Evolutionary conservation across 2,797 vertebrate genomes (phyloP).

Genomic region (Myioborus melanocephalus): DNA sequence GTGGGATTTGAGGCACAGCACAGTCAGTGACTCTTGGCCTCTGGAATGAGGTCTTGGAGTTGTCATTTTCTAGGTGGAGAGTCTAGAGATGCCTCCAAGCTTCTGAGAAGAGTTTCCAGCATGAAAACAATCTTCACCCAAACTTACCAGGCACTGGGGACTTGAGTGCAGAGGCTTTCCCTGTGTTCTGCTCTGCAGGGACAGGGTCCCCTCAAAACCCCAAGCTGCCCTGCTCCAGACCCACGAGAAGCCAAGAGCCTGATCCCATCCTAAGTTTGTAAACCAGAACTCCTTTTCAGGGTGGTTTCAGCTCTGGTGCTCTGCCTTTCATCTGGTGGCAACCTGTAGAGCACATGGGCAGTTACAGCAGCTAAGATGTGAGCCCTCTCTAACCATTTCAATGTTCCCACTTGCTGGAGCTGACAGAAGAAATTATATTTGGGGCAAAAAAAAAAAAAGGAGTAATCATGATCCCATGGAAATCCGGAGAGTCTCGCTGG

Average conservation of each 20-base stretch:
- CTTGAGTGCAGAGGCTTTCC: background rate
- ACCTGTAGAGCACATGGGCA: background rate
- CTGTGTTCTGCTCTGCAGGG: background rate
- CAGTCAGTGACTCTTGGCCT: fast-evolving
- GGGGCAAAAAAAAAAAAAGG: background rate
- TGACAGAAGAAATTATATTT: background rate
- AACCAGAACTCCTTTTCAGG: background rate
- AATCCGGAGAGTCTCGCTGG: background rate
- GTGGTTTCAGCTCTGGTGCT: background rate
- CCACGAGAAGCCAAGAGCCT: background rate
- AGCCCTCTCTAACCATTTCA: background rate
- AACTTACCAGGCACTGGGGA: background rate
- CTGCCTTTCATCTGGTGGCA: background rate
- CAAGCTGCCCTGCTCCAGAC: background rate
- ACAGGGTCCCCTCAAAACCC: background rate
- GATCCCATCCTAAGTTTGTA: too few species aligned
- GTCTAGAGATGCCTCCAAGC: fast-evolving
- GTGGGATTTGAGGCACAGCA: background rate
- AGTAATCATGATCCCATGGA: background rate
- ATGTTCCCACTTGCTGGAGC: background rate
- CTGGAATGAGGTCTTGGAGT: background rate
- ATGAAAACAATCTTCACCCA: background rate
- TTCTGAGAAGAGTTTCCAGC: background rate
- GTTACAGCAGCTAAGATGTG: background rate
- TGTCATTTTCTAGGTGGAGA: background rate